These are phyloP conservation scores for Mesorhabditis spiculigera DNA, from an alignment of 2,888 invertebrate genomes.

Conservation along the genomic window DNA sequence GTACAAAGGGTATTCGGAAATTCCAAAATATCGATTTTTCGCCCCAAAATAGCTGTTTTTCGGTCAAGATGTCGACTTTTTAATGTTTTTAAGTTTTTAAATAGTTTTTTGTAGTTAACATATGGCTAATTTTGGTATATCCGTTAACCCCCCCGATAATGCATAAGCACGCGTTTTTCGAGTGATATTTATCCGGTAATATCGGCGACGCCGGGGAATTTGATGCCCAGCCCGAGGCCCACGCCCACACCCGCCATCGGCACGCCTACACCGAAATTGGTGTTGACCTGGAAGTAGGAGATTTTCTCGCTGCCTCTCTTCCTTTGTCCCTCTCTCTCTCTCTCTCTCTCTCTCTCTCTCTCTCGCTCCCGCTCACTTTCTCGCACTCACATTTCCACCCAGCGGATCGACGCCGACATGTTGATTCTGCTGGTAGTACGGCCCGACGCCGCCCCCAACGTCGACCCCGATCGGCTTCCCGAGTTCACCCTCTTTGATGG, in stretches of 20 bases:
- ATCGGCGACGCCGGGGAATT: slow-evolving; percentile 35
- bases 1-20: too few relatives aligned
- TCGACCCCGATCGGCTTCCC: slow-evolving; percentile 47
- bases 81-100: too few relatives aligned
- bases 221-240: slow-evolving; percentile 35
- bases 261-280: slow-evolving; percentile 50
- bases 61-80: too few relatives aligned
- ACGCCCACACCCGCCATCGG: slow-evolving; percentile 50
- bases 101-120: too few relatives aligned
- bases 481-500: slow-evolving; percentile 38
- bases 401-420: slow-evolving; percentile 50
- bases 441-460: slow-evolving; percentile 48
- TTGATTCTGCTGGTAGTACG: slow-evolving; percentile 53
- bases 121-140: too few relatives aligned
- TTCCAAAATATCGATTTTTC: too few relatives aligned
- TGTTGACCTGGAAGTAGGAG: slow-evolving; percentile 22
- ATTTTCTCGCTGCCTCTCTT: not conserved
- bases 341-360: too few relatives aligned
- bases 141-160: too few relatives aligned
- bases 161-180: too few relatives aligned
- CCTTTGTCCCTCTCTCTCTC: not conserved
- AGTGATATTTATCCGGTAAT: slow-evolving; percentile 16
- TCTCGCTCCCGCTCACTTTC: too few relatives aligned
- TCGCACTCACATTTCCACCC: slow-evolving; percentile 37
- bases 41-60: too few relatives aligned